Percentiles rank a stretch among this genome's conserved stretches.
These are phyloP conservation scores for Zaprionus tsacasi DNA, from an alignment of 1,140 invertebrate genomes.

Conservation along the genomic window DNA sequence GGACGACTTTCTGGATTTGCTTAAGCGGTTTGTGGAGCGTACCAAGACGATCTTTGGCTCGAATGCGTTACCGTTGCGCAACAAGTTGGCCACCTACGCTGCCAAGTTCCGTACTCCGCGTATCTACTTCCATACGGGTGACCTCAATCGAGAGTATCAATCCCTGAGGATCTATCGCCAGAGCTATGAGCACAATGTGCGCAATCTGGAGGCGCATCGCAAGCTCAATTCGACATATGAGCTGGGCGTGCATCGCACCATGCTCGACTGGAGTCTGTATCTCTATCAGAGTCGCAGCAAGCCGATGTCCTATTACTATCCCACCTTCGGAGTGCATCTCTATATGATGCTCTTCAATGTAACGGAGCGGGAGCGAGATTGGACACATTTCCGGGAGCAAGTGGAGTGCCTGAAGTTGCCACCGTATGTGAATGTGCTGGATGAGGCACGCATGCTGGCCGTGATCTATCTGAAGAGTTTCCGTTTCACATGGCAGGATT, in stretches of 20 bases:
- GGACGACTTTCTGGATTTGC: slow-evolving; percentile 53
- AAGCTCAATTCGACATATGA: slow-evolving; percentile 72
- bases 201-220: slow-evolving; percentile 64
- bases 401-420: slow-evolving; percentile 76
- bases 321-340: slow-evolving; percentile 74
- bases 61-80: slow-evolving; percentile 42
- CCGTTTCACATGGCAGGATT: slow-evolving; percentile 67
- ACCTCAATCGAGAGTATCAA: slow-evolving; percentile 63
- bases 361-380: slow-evolving; percentile 60
- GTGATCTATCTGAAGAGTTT: slow-evolving; percentile 80
- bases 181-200: slow-evolving; percentile 76
- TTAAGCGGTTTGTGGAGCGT: slow-evolving; percentile 54
- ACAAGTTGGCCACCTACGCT: slow-evolving; percentile 53
- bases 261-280: slow-evolving; percentile 79
- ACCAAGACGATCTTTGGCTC: slow-evolving; percentile 30
- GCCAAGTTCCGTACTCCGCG: slow-evolving; percentile 65
- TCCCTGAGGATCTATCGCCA: slow-evolving; percentile 66
- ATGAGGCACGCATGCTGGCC: slow-evolving; percentile 72
- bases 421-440: slow-evolving; percentile 72
- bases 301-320: slow-evolving; percentile 79
- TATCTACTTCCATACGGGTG: slow-evolving; percentile 64
- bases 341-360: slow-evolving; percentile 77
- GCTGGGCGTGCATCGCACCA: slow-evolving; percentile 66
- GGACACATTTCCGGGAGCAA: slow-evolving; percentile 57
- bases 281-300: slow-evolving; percentile 74